A percentile compares a stretch with the other conserved stretches of the same genome.
phyloP scores from a whole-genome alignment of 2,888 invertebrate species.

The Phortica magna region DNA sequence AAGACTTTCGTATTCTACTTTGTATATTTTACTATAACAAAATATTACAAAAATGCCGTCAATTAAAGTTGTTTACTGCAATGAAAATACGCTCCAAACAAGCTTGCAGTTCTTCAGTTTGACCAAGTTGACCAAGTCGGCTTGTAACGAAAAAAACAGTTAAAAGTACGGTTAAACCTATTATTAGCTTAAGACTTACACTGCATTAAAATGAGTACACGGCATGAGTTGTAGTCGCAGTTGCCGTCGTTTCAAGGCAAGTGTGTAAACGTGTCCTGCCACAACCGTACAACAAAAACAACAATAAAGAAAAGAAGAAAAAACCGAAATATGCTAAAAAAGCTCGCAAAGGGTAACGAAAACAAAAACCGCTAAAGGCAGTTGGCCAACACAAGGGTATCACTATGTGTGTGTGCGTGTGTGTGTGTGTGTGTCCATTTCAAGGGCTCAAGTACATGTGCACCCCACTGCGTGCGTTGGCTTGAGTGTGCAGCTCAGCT shows the following conservation, averaged over 20 bases:
- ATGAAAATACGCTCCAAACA: too few species aligned
- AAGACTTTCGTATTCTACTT: too few species aligned
- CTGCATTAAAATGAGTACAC: conserved; percentile 59
- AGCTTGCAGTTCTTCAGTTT: not conserved
- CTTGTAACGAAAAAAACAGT: conserved; percentile 62
- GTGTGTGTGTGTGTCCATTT: conserved; percentile 3
- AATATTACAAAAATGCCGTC: too few species aligned
- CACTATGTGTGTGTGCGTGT: not conserved
- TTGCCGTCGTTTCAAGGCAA: not conserved
- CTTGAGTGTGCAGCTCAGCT: conserved; percentile 26
- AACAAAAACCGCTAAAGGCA: conserved; percentile 63
- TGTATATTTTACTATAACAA: too few species aligned
- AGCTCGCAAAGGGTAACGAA: conserved; percentile 51
- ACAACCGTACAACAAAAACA: conserved; percentile 27
- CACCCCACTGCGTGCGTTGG: conserved; percentile 60
- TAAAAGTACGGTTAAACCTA: conserved; percentile 72
- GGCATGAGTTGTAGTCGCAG: conserved; percentile 44
- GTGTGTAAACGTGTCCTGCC: conserved; percentile 14
- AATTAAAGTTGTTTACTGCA: too few species aligned
- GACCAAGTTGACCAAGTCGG: conserved; percentile 48
- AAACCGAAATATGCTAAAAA: not conserved
- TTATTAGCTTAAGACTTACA: conserved; percentile 64
- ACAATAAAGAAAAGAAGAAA: conserved; percentile 26
- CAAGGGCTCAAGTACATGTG: conserved; percentile 33
- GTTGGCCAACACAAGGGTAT: conserved; percentile 39